Conservation (phyloP, 2,797 vertebrate genomes). For the Enteromius paludinosus region DNA sequence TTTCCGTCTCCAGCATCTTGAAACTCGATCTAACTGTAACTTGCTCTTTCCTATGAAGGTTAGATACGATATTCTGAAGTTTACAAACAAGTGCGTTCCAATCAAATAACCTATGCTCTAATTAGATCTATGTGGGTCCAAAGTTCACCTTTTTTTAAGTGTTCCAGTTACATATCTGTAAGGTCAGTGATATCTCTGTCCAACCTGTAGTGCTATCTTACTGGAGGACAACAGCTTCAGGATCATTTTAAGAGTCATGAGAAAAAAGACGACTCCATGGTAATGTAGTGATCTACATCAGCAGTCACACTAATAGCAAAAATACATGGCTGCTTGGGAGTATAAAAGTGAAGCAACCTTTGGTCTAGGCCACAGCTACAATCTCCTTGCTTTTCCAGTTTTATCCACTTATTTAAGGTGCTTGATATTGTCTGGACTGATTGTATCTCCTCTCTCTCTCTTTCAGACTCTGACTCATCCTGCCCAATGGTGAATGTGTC, state of each 20-base stretch:
- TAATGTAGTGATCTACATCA: conserved; percentile 21
- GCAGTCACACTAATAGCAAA: conserved; percentile 45
- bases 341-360: conserved; percentile 32
- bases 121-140: background rate
- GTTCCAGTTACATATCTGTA: conserved; percentile 16
- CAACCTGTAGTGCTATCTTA: conserved; percentile 65
- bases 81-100: conserved; percentile 48
- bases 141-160: conserved; percentile 1
- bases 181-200: conserved; percentile 49
- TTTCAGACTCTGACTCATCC: conserved; percentile 41
- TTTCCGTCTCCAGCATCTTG: background rate
- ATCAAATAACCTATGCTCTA: conserved; percentile 40
- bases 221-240: conserved; percentile 34
- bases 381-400: background rate
- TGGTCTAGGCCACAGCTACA: conserved; percentile 2
- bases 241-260: conserved; percentile 63
- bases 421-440: background rate
- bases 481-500: conserved; percentile 32
- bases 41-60: conserved; percentile 18
- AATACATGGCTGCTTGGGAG: conserved; percentile 41
- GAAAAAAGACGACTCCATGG: conserved; percentile 42
- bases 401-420: background rate
- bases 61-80: conserved; percentile 41
- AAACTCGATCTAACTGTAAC: conserved; percentile 4
- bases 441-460: conserved; percentile 17